phyloP scores from a whole-genome alignment of 2,797 vertebrate species.

The Clarias pachynema region DNA sequence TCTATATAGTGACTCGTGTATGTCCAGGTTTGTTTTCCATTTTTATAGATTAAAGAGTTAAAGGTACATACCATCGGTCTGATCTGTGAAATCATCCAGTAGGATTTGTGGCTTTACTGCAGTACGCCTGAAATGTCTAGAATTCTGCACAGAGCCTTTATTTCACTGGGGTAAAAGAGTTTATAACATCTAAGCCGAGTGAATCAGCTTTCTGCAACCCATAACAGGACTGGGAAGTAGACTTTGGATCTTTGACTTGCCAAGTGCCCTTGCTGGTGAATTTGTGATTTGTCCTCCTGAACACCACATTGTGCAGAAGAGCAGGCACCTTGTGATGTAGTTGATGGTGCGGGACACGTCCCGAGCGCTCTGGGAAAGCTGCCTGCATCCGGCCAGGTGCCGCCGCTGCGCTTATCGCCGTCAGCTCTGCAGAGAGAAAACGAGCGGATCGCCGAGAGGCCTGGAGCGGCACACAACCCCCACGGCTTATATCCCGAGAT shows the following conservation, averaged over 20 bases:
- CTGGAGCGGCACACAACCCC: background rate
- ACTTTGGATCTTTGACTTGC: background rate
- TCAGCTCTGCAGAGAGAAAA: slow-evolving; percentile 37
- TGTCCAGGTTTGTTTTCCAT: background rate
- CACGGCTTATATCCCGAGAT: slow-evolving; percentile 18
- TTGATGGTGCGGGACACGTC: slow-evolving; percentile 54
- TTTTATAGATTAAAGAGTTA: background rate
- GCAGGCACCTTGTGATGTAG: background rate
- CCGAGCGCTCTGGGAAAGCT: slow-evolving; percentile 43
- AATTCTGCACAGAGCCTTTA: background rate
- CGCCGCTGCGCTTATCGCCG: slow-evolving; percentile 27
- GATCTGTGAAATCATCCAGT: background rate
- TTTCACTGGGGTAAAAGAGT: background rate
- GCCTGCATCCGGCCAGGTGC: slow-evolving; percentile 57
- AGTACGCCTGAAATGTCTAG: background rate
- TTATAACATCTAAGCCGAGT: too few species aligned
- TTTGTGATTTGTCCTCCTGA: background rate
- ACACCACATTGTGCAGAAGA: background rate
- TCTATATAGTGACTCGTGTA: background rate
- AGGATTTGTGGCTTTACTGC: background rate
- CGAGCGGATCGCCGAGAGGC: slow-evolving; percentile 33
- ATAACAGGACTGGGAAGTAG: background rate
- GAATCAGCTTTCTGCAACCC: background rate
- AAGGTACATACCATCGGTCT: background rate
- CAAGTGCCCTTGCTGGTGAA: background rate